Evolutionary conservation across 2,888 invertebrate genomes (phyloP).

Genomic region (Plebejus argus): DNA sequence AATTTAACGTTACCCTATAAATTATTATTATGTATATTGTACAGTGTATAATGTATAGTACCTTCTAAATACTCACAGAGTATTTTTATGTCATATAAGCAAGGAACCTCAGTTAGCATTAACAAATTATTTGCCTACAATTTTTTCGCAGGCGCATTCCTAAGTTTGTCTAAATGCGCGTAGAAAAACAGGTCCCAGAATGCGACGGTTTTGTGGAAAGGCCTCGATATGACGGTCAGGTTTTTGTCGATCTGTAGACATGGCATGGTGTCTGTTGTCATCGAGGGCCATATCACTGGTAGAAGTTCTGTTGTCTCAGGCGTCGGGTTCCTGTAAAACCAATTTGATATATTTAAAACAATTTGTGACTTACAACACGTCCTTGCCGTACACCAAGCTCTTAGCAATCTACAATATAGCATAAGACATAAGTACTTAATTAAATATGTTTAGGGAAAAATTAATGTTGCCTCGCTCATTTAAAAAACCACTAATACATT

Average conservation of each 20-base stretch:
- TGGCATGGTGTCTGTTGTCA: background rate
- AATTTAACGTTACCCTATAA: no score
- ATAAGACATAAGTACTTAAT: no score
- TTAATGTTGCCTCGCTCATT: no score
- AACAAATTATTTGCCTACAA: background rate
- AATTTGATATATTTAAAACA: background rate
- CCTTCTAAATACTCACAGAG: slow-evolving; percentile 85
- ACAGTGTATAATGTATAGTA: no score
- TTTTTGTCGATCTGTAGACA: slow-evolving; percentile 12
- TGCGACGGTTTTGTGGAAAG: background rate
- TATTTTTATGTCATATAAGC: slow-evolving; percentile 50
- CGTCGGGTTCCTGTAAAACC: slow-evolving; percentile 8
- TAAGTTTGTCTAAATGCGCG: background rate
- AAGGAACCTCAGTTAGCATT: background rate
- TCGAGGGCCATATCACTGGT: background rate
- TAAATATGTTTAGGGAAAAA: background rate
- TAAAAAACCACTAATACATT: no score
- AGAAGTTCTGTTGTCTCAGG: background rate
- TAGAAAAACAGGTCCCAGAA: slow-evolving; percentile 16
- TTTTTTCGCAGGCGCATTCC: background rate
- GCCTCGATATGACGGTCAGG: background rate
- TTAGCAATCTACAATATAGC: background rate
- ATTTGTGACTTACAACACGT: background rate
- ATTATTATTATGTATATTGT: no score
- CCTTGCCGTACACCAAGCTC: background rate